Evolutionary conservation across 2,113 vertebrate species (phyloP).

Genomic region (Nesoenas mayeri): DNA sequence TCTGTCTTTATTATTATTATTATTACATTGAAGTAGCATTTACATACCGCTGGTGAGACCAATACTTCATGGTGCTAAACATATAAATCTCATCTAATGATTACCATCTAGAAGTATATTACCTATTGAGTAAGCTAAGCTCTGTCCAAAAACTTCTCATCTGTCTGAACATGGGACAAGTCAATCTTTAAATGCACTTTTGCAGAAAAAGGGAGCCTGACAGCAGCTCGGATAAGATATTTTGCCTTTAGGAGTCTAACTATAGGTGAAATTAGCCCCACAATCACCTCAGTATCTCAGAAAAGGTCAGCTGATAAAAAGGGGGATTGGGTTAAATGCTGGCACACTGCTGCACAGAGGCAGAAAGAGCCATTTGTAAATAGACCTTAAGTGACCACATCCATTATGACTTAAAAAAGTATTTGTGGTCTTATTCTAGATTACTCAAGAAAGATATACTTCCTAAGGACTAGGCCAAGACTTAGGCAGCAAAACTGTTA

Average conservation of each 20-base stretch:
- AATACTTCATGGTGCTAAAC: background rate
- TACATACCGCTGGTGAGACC: background rate
- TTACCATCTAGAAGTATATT: background rate
- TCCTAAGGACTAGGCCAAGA: background rate
- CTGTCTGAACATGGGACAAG: background rate
- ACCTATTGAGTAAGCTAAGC: background rate
- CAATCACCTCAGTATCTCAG: background rate
- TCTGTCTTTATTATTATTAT: background rate
- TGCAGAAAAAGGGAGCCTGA: background rate
- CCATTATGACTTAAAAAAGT: background rate
- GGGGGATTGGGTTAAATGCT: rapidly evolving
- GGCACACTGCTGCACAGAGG: background rate
- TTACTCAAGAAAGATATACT: background rate
- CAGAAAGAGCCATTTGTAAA: background rate
- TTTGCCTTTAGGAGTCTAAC: background rate
- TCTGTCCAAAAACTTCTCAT: background rate
- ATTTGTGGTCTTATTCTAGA: background rate
- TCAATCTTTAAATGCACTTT: background rate
- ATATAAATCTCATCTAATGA: background rate
- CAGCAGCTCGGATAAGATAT: background rate
- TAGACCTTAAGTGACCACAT: background rate
- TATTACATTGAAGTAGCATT: background rate
- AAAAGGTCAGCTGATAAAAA: background rate
- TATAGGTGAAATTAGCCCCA: background rate
- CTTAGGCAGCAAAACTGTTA: background rate